phyloP scores from a whole-genome alignment of 2,797 vertebrate species.

The Apodemus agrarius region DNA sequence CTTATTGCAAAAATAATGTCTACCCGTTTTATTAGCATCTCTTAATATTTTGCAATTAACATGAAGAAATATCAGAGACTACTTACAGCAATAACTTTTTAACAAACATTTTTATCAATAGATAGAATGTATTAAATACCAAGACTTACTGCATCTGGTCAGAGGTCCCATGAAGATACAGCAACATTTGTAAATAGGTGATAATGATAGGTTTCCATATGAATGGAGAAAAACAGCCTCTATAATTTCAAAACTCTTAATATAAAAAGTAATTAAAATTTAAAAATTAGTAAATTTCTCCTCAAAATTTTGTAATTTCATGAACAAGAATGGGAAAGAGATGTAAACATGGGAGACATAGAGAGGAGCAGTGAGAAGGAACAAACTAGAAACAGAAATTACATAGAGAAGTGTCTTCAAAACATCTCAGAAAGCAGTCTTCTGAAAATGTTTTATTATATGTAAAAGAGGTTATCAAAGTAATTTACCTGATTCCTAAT shows the following conservation, averaged over 20 bases:
- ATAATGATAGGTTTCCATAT: background rate
- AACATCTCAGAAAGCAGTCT: constrained; percentile 49
- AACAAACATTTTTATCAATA: background rate
- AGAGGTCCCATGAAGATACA: background rate
- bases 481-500: constrained; percentile 78
- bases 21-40: background rate
- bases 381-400: background rate
- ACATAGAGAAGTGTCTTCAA: background rate
- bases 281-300: background rate
- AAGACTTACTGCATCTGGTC: background rate
- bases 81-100: background rate
- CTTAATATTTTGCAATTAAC: background rate
- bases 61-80: background rate
- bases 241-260: background rate
- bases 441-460: constrained; percentile 61
- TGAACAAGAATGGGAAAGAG: background rate
- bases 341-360: background rate
- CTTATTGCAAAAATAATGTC: background rate
- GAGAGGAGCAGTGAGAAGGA: background rate
- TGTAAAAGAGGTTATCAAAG: constrained; percentile 71
- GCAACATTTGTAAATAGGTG: background rate
- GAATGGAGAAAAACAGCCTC: background rate
- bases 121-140: background rate
- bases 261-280: background rate
- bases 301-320: constrained; percentile 5